Evolutionary conservation across 1,140 invertebrate species (phyloP).

Genomic region (Agrypnia vestita): DNA sequence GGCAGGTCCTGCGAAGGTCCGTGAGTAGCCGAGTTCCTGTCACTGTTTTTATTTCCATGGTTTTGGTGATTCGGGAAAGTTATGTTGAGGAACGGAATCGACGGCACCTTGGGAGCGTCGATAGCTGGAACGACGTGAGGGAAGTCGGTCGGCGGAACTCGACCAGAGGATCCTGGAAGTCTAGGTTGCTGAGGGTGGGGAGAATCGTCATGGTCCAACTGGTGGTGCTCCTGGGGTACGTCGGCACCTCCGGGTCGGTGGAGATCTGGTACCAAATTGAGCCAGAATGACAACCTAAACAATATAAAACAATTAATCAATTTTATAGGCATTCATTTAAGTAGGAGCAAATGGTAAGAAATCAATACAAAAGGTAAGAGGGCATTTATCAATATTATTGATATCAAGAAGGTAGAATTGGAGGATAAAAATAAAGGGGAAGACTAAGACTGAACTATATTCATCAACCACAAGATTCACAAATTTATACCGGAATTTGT

Average conservation of each 20-base stretch:
- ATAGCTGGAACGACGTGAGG: conserved; percentile 67
- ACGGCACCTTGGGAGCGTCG: conserved; percentile 69
- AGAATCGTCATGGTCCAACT: conserved; percentile 83
- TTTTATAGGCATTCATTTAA: background rate
- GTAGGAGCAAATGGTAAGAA: background rate
- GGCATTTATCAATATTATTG: no score
- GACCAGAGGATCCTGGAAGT: conserved; percentile 70
- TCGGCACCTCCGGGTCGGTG: conserved; percentile 91
- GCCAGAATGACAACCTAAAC: conserved; percentile 93
- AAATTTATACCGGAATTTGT: no score
- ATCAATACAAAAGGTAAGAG: background rate
- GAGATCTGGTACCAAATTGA: conserved; percentile 95
- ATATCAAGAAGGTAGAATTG: no score
- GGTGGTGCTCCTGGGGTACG: conserved; percentile 89
- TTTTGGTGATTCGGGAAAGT: conserved; percentile 65
- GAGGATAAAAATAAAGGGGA: no score
- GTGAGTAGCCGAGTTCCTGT: conserved; percentile 39
- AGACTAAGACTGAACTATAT: no score
- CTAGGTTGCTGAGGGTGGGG: conserved; percentile 71
- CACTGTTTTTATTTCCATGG: conserved; percentile 15
- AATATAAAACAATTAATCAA: background rate
- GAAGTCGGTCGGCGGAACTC: conserved; percentile 72
- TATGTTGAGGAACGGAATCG: conserved; percentile 67
- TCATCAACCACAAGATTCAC: no score
- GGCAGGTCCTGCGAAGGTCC: conserved; percentile 53